Conservation (phyloP, 2,797 vertebrate genomes). For the Artibeus jamaicensis region DNA sequence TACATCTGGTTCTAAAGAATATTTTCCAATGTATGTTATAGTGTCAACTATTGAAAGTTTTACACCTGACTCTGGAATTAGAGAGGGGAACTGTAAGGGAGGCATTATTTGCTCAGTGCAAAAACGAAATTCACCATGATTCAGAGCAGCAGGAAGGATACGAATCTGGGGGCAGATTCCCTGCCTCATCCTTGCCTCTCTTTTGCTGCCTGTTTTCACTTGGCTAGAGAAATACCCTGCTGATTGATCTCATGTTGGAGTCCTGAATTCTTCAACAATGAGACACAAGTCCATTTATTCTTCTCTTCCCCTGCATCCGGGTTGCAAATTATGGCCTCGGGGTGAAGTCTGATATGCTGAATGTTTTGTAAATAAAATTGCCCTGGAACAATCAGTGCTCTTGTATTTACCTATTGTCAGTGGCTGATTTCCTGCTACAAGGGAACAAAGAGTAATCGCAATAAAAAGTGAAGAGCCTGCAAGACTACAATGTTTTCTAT, state of each 20-base stretch:
- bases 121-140: not conserved
- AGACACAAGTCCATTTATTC: not conserved
- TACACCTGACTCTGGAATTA: not conserved
- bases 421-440: not conserved
- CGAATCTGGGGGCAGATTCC: fast-evolving
- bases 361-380: not conserved
- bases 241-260: not conserved
- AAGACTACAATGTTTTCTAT: not conserved
- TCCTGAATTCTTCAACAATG: not conserved
- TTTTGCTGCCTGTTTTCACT: fast-evolving
- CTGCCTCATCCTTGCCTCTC: not conserved
- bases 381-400: too few species aligned
- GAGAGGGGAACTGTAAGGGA: fast-evolving
- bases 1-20: not conserved
- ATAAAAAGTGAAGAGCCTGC: not conserved
- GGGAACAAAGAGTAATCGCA: not conserved
- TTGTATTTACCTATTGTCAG: too few species aligned
- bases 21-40: not conserved
- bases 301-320: not conserved
- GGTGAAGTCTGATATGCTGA: not conserved
- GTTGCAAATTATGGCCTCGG: not conserved
- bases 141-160: not conserved
- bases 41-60: not conserved
- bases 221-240: not conserved
- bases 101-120: not conserved